A percentile compares a stretch with the other conserved stretches of the same genome.
Evolutionary conservation across 2,888 invertebrate genomes (phyloP).

Genomic region (Drosophila nr. perissopoda): DNA sequence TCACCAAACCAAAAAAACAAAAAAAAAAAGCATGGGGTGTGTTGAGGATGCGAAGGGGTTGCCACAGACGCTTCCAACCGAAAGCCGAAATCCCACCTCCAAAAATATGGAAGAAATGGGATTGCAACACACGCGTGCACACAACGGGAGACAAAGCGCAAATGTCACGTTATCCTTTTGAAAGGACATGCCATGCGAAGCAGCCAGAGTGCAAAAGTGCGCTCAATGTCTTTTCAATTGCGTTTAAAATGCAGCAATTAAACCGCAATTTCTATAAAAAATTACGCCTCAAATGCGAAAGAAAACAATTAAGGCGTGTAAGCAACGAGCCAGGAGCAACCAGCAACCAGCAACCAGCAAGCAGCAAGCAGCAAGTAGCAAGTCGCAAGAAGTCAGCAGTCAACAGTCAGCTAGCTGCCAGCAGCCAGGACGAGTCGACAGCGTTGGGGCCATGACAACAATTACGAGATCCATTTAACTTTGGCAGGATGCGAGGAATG

Average conservation of each 20-base stretch:
- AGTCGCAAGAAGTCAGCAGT: constrained; percentile 3
- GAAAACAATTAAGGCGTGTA: constrained; percentile 67
- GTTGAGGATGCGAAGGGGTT: not conserved
- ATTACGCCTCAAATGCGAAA: constrained; percentile 62
- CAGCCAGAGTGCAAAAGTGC: constrained; percentile 45
- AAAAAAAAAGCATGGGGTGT: not conserved
- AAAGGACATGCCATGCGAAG: constrained; percentile 42
- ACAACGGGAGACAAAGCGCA: constrained; percentile 53
- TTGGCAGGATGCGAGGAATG: constrained; percentile 78
- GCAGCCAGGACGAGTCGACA: constrained; percentile 22
- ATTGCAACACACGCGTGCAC: constrained; percentile 3
- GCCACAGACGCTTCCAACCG: not conserved
- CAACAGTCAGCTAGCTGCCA: constrained; percentile 24
- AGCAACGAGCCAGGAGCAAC: constrained; percentile 7
- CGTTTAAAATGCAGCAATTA: constrained; percentile 79
- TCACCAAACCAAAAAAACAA: not conserved
- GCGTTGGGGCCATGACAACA: constrained; percentile 67
- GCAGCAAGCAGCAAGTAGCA: not conserved
- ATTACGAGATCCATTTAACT: constrained; percentile 81
- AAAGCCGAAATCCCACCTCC: not conserved
- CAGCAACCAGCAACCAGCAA: not conserved
- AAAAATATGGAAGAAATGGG: not conserved
- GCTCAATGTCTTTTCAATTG: constrained; percentile 73
- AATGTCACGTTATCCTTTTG: constrained; percentile 70
- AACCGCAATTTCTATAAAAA: constrained; percentile 78